Conservation (phyloP, 2,113 vertebrate species). For the Gnathonemus longibarbis region DNA sequence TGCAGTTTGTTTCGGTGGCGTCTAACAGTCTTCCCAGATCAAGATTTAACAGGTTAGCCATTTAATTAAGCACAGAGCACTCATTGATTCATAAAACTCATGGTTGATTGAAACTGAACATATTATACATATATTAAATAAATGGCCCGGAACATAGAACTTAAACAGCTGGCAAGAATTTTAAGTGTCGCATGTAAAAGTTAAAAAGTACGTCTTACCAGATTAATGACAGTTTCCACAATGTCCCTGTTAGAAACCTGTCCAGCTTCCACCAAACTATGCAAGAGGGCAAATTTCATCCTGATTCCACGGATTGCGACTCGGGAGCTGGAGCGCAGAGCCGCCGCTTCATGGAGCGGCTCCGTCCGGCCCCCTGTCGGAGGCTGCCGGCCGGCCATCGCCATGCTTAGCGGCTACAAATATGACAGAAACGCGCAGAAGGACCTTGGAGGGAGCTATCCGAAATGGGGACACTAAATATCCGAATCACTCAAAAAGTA, state of each 20-base stretch:
- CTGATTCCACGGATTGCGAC: conserved; percentile 84
- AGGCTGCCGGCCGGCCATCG: background rate
- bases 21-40: background rate
- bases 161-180: background rate
- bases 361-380: background rate
- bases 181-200: background rate
- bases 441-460: background rate
- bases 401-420: background rate
- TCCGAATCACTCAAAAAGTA: background rate
- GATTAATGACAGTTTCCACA: conserved; percentile 90
- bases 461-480: background rate
- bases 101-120: background rate
- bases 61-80: background rate
- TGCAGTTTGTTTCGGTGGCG: too few relatives aligned
- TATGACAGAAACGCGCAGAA: background rate
- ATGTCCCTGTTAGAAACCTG: conserved; percentile 88
- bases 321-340: conserved; percentile 63
- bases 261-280: conserved; percentile 84
- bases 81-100: background rate
- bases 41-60: background rate
- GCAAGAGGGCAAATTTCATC: conserved; percentile 93
- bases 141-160: background rate
- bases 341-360: conserved; percentile 28
- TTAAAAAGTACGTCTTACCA: conserved; percentile 73
- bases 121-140: background rate